Evolutionary conservation across 2,113 vertebrate genomes (phyloP), one percentile per base, ranked within the genome.

Genomic region (Potamarius usumacintae): DNA sequence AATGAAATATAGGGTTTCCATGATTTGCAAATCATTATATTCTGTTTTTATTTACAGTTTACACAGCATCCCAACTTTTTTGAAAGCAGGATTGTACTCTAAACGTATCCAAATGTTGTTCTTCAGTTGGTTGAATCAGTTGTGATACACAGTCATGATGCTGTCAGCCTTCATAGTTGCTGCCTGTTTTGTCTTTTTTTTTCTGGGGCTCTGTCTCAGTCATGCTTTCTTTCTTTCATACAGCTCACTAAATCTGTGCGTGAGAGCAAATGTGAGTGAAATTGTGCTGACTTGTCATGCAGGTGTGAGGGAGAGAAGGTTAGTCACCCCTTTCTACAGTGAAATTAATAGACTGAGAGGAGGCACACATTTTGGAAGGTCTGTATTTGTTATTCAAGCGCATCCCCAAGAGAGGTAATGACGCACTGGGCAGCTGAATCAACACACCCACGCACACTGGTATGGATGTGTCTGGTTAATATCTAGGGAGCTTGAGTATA

Each of bases 271-370:
- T 30, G 50, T 30, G 50, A 65, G 20, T 71, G n/a, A 57, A n/a
- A 52, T 12, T 22, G 53, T 84, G 85, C 85, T 79, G 78, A 81
- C 60, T 72, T 55, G 12, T 65, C 25, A 9, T 55, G 80, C 84
- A 85, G 86, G 82, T 89, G 76, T 89, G 81, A 77, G 84, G 84
- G 84, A 86, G 76, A 14, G 57, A 42, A 81, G 60, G 77, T 86
- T 82, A 82, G 77, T 92, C 88, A 92, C 84, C 60, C 15, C 87
- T 90, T 91, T 67, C 89, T 9, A 0, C 7, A 11, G 27, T 17
- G 22, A 50, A 71, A 20, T 74, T 72, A 82, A 72, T 62, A 1
- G 15, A 74, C 12, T 53, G 10, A 25, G 57, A 63, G n/a, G 55
- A 62, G 34, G 86, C 53, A 11, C 25, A 10, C n/a, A 71, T 60